Conservation (phyloP, 1,140 invertebrate species). For the Tetramorium simillimum region DNA sequence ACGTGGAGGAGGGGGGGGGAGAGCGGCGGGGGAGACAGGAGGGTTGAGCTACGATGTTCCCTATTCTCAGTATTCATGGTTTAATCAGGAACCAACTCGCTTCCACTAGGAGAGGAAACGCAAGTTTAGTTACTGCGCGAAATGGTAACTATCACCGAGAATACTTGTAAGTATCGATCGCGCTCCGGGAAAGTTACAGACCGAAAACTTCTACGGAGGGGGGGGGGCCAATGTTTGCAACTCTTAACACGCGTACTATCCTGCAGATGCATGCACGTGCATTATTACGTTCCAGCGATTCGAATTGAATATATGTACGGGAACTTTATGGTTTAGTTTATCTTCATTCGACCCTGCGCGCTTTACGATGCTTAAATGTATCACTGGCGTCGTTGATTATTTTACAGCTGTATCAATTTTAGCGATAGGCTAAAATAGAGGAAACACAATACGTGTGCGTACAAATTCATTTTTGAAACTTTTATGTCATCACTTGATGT, state of each 20-base stretch:
- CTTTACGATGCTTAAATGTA: not conserved
- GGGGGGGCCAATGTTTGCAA: conserved; percentile 25
- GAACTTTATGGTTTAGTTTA: not conserved
- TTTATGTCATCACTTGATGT: not conserved
- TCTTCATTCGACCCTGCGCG: not conserved
- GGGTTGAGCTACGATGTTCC: conserved; percentile 63
- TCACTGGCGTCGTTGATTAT: not conserved
- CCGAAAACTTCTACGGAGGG: conserved; percentile 47
- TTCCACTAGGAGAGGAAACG: conserved; percentile 62
- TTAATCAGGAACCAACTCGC: conserved; percentile 76
- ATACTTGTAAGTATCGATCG: conserved; percentile 67
- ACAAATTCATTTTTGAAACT: not conserved
- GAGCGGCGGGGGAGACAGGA: not conserved
- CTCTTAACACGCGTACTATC: conserved; percentile 34
- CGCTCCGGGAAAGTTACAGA: conserved; percentile 59
- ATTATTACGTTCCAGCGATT: conserved; percentile 31
- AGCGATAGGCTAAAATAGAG: not conserved
- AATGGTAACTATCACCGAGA: conserved; percentile 61
- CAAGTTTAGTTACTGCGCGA: conserved; percentile 68
- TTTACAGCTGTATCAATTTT: not conserved
- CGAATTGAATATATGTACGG: not conserved
- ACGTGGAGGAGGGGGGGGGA: too few relatives aligned
- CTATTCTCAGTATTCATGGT: conserved; percentile 73
- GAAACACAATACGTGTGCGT: not conserved
- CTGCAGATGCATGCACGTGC: not conserved